Evolutionary conservation across 2,113 vertebrate species (phyloP), one percentile per base, ranked within the genome.

Genomic region (Gallinago undulata): DNA sequence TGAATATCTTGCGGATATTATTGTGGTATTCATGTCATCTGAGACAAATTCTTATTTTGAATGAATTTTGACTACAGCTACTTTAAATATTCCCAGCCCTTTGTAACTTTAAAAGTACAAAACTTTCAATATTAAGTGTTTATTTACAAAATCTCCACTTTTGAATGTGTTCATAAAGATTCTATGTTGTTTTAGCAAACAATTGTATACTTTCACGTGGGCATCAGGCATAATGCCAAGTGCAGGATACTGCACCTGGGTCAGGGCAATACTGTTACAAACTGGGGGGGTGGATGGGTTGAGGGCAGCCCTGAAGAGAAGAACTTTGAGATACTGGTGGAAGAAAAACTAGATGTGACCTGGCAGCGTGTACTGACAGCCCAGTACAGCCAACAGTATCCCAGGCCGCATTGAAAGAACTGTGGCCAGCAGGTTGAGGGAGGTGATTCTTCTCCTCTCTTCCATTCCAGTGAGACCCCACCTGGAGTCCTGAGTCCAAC

Each of bases 331-430:
- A 3, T 35, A 17, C 7, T 25, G 48, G 10, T 51, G 19, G 14
- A 35, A 6, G 31, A 59, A 48, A 50, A 59, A 6, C 6, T 19
- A 9, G 19, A 76, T 7, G 9, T n/a, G 6, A 86, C 14, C 12
- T 0, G 1, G 3, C 19, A 59, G 10, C 1, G 7, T 41, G 19
- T 1, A 0, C 19, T 86, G 0, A 0, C 72, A 59, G 43, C 24
- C 14, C 24, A 10, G 43, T n/a, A 41, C 43, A 1, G 7, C 9
- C 13, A 25, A 2, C 30, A 0, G 1, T 5, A 15, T 67, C 19
- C 15, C 57, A 18, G 50, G 14, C n/a, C 3, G 19, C 15, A 66
- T 67, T 10, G 37, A 5, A 28, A 30, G 50, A 6, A 27, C 28
- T 0, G 1, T 22, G 23, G 5, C 41, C n/a, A 41, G 35, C 45